phyloP scores from a whole-genome alignment of 2,888 invertebrate species.

The Dicranocentrus wangi region DNA sequence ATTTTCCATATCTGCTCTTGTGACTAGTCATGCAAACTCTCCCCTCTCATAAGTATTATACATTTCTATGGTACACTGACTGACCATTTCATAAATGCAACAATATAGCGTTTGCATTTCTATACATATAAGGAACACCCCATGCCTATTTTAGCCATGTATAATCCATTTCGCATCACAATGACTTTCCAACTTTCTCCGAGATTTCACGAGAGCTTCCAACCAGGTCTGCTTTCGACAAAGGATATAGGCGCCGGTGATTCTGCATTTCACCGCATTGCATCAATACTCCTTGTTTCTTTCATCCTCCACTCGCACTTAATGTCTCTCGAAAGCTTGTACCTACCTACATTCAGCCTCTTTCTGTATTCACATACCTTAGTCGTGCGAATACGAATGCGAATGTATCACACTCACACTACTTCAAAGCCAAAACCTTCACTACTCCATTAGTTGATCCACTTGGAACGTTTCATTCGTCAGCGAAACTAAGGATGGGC shows the following conservation, averaged over 20 bases:
- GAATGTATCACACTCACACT: neutral
- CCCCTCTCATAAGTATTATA: too few species aligned
- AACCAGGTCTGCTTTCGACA: neutral
- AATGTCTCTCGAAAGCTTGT: neutral
- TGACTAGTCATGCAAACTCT: too few species aligned
- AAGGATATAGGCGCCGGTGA: constrained; percentile 51
- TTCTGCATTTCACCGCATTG: constrained; percentile 61
- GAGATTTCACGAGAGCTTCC: neutral
- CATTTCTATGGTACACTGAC: too few species aligned
- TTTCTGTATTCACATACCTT: neutral
- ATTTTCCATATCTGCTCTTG: too few species aligned
- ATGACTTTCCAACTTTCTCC: constrained; percentile 8
- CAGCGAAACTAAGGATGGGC: constrained; percentile 21
- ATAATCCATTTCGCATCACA: too few species aligned
- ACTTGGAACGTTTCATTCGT: constrained; percentile 1
- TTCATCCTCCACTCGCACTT: neutral
- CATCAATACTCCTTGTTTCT: constrained; percentile 30
- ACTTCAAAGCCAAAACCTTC: neutral
- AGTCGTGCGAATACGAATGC: neutral
- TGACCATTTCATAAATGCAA: too few species aligned
- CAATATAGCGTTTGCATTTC: too few species aligned
- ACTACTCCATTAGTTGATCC: neutral
- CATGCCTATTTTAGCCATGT: too few species aligned
- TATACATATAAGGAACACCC: too few species aligned
- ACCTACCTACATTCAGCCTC: neutral